Base-by-base conservation (phyloP, 2,113 vertebrate species). In the Anguilla rostrata region DNA sequence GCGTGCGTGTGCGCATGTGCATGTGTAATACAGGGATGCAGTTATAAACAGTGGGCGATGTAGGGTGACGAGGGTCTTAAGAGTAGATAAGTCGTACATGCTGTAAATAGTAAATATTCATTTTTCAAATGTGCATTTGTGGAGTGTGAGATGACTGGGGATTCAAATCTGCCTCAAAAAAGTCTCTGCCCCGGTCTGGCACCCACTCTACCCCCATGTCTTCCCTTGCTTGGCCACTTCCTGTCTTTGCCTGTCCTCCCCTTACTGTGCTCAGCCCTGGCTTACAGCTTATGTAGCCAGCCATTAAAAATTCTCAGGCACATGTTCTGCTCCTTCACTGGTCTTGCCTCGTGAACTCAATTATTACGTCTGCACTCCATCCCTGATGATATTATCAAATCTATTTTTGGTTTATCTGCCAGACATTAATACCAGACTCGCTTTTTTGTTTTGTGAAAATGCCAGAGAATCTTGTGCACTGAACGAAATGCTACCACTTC, bases 301-400 rank as follows among this genome's bases (percentile, higher is more conserved):
- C 91, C 91, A 91, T 88, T 93, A 91, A 83, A 89, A 91, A 93
- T 93, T 94, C 95, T 94, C 94, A 87, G 93, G 94, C 11, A 4
- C 26, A 94, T 11, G 11, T 53, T 53, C 8, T 53, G 94, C 93
- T 95, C 94, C 92, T 85, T 86, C 90, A 93, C 90, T 90, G 92
- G 93, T 93, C 87, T 92, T 87, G 86, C 90, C 91, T 93, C 94
- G 92, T 94, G 95, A 96, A 95, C 94, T 94, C 95, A 96, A 96
- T 96, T 95, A 95, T 93, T 94, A 94, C 94, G 91, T 91, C 63
- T 86, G 78, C 85, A 89, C 86, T 34, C n/a, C n/a, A 8, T 75
- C 26, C 26, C n/a, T 75, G n/a, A 26, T 12, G 26, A n/a, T 12
- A 29, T 34, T 75, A n/a, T 75, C 71, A 29, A n/a, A 75, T n/a